Percentiles rank a stretch among this genome's conserved stretches.
Evolutionary conservation across 2,888 invertebrate genomes (phyloP).

Genomic region (Hyles lineata): DNA sequence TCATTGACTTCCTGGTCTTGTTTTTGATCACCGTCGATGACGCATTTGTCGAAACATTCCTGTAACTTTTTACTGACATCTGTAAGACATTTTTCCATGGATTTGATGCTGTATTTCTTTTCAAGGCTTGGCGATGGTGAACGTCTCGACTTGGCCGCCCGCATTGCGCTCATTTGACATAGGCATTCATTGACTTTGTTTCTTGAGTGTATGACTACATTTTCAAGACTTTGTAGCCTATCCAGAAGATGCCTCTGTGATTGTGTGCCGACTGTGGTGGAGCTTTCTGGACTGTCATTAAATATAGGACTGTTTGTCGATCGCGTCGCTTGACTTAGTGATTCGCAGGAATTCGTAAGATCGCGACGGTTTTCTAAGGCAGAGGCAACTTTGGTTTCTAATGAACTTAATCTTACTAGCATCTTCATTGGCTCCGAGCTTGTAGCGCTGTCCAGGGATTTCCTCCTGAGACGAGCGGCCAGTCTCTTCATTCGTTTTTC

Average conservation of each 20-base stretch:
- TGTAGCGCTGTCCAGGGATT: slow-evolving; percentile 91
- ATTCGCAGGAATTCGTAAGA: slow-evolving; percentile 84
- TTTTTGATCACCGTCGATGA: slow-evolving; percentile 77
- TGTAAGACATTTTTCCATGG: slow-evolving; percentile 87
- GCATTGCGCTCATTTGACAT: slow-evolving; percentile 86
- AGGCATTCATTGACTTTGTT: slow-evolving; percentile 89
- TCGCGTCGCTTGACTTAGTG: slow-evolving; percentile 75
- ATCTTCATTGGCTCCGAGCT: slow-evolving; percentile 92
- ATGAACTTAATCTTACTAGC: slow-evolving; percentile 89
- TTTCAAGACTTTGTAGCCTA: slow-evolving; percentile 86
- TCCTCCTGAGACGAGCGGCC: slow-evolving; percentile 87
- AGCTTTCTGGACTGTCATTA: slow-evolving; percentile 61
- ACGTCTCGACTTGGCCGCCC: slow-evolving; percentile 86
- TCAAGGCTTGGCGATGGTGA: slow-evolving; percentile 88
- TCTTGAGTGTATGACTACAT: slow-evolving; percentile 86
- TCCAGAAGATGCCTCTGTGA: slow-evolving; percentile 84
- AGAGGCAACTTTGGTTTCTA: slow-evolving; percentile 91
- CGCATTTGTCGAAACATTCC: slow-evolving; percentile 85
- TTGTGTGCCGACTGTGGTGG: slow-evolving; percentile 76
- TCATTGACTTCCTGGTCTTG: slow-evolving; percentile 67
- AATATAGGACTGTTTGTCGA: slow-evolving; percentile 69
- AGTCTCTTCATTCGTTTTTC: slow-evolving; percentile 82
- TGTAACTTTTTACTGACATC: slow-evolving; percentile 87
- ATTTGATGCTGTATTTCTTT: slow-evolving; percentile 85
- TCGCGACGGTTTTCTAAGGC: slow-evolving; percentile 79